Base-by-base conservation (phyloP, 2,797 vertebrate species). In the Merluccius polli region DNA sequence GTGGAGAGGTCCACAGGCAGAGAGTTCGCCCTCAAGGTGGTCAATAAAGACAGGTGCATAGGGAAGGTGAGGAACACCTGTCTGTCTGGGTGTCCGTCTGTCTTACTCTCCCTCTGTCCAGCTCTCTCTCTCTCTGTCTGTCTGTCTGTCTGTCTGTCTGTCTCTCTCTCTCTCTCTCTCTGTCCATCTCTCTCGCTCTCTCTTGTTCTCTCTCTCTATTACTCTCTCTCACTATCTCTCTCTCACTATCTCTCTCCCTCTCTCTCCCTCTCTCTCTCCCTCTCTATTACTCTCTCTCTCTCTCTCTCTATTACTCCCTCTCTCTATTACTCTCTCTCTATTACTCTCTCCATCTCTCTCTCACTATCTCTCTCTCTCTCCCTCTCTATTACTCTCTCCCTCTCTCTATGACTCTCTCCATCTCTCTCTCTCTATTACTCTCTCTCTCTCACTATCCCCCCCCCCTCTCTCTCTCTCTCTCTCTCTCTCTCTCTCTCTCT, bases 21-120 rank as follows among this genome's bases (percentile, higher is more conserved):
- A 89, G 97, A 98, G 87, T 99, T 96, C 16, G 98, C 98, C 21
- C 93, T 99, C 90, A 99, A 99, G 94, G 97, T 99, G 89, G 98
- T 99, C 84, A 98, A 95, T 92, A 99, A 99, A 93, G 94, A 96
- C 83, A 98, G 97, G 93, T 99, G 97, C 88, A 94, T 95, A 87
- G 97, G 97, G 86, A 99, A 99, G 94, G 98, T 98, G 91, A 91
- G 94, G 92, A 12, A 9, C 1, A 12, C 10, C 24, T 12, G 59
- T 63, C 59, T 63, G n/a, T 63, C 36, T 38, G 36, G 4, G 4
- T 38, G 36, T 38, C 36, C 1, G 36, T 38, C 59, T 59, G 48
- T 52, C 48, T 52, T 11, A n/a, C 48, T 52, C 6, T 59, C 21
- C 15, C 9, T 65, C n/a, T 27, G n/a, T 65, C n/a, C 11, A 4